These are phyloP conservation scores for Oryzias dopingdopingensis DNA, from an alignment of 2,797 vertebrate genomes.

Conservation along the genomic window DNA sequence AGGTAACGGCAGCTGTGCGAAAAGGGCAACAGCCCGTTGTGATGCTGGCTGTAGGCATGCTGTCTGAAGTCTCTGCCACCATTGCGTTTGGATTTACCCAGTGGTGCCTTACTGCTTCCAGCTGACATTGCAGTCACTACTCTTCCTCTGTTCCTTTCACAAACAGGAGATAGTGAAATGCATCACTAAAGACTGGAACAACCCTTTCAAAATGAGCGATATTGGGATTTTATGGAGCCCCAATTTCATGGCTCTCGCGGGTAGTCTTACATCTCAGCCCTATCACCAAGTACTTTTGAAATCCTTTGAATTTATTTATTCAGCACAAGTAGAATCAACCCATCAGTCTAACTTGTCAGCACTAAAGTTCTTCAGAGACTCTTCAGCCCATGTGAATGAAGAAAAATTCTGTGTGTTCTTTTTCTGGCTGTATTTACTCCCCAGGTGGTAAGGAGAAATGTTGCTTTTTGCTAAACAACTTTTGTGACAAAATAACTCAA, in stretches of 20 bases:
- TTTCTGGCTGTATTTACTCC: neutral
- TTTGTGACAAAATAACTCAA: slow-evolving; percentile 2
- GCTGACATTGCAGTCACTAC: slow-evolving; percentile 67
- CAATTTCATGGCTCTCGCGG: slow-evolving; percentile 6
- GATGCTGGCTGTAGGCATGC: slow-evolving; percentile 85
- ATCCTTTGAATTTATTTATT: slow-evolving; percentile 20
- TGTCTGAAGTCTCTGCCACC: slow-evolving; percentile 88
- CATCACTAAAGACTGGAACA: slow-evolving; percentile 7
- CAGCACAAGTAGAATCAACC: slow-evolving; percentile 1
- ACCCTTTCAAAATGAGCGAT: slow-evolving; percentile 4
- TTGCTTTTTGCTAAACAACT: slow-evolving; percentile 8
- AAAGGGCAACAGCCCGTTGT: slow-evolving; percentile 77
- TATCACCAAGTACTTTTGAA: slow-evolving; percentile 10
- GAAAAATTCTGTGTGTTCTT: slow-evolving; percentile 14
- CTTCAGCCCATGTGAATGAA: slow-evolving; percentile 10
- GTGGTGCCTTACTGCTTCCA: slow-evolving; percentile 84
- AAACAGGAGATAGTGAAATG: slow-evolving; percentile 9
- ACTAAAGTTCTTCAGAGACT: slow-evolving; percentile 19
- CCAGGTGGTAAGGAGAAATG: slow-evolving; percentile 1
- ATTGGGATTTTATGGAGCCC: slow-evolving; percentile 6
- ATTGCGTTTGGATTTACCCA: slow-evolving; percentile 82
- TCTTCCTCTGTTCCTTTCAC: slow-evolving; percentile 18
- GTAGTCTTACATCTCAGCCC: slow-evolving; percentile 1
- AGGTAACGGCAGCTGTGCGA: slow-evolving; percentile 79
- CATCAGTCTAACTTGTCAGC: slow-evolving; percentile 13